A percentile compares a stretch with the other conserved stretches of the same genome.
These are phyloP conservation scores for Salvelinus namaycush DNA, from an alignment of 2,113 vertebrate species.

Conservation along the genomic window DNA sequence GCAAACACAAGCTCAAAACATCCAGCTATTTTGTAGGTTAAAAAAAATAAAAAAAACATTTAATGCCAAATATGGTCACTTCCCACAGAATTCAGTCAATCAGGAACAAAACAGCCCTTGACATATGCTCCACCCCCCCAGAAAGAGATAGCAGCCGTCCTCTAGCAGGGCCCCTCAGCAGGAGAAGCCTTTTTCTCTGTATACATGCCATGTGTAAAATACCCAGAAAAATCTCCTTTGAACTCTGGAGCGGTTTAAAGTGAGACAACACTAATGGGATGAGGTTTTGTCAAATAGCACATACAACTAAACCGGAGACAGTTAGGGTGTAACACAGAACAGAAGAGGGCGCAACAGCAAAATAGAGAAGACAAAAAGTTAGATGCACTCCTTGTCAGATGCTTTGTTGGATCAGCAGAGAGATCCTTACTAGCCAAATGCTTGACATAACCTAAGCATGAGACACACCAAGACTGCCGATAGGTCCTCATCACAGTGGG, in stretches of 20 bases:
- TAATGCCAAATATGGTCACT: constrained; percentile 66
- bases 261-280: constrained; percentile 10
- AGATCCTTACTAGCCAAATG: too few relatives aligned
- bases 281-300: background rate
- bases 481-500: too few relatives aligned
- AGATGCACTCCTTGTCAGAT: background rate
- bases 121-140: constrained; percentile 40
- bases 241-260: constrained; percentile 40
- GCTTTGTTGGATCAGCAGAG: too few relatives aligned
- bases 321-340: background rate
- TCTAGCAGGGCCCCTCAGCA: constrained; percentile 54
- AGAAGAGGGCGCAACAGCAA: background rate
- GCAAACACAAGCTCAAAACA: background rate
- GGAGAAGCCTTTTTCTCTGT: constrained; percentile 54
- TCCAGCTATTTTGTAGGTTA: constrained; percentile 35
- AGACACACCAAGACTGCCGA: too few relatives aligned
- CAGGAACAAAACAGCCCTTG: constrained; percentile 50
- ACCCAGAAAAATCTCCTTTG: constrained; percentile 50
- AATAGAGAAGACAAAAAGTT: background rate
- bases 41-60: too few relatives aligned
- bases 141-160: constrained; percentile 33
- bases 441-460: too few relatives aligned
- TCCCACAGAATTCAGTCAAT: constrained; percentile 55
- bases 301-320: too few relatives aligned
- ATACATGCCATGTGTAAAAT: constrained; percentile 59